Percentiles rank a stretch among this genome's conserved stretches.
phyloP scores from a whole-genome alignment of 2,888 invertebrate genomes.

The Heliconius hortense region DNA sequence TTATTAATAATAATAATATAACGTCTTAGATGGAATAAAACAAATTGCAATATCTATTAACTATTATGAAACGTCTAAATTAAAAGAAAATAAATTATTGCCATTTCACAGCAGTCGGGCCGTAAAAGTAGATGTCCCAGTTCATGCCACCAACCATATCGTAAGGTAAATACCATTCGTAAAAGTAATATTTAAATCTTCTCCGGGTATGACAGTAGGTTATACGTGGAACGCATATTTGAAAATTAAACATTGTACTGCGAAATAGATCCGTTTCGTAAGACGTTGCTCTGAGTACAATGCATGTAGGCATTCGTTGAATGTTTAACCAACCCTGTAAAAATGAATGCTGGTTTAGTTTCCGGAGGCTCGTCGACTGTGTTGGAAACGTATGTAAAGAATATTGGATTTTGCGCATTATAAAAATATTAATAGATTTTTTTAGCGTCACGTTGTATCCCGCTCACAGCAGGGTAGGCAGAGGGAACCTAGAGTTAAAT shows the following conservation, averaged over 20 bases:
- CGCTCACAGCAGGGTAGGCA: no score
- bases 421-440: neutral
- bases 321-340: constrained; percentile 62
- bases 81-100: constrained; percentile 37
- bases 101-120: constrained; percentile 49
- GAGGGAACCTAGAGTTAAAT: no score
- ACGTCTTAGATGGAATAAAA: neutral
- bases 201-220: constrained; percentile 52
- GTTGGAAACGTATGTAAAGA: neutral
- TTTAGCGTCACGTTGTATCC: no score
- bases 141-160: constrained; percentile 51
- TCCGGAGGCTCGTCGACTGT: neutral
- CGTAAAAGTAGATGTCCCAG: constrained; percentile 60
- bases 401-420: neutral
- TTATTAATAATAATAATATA: neutral
- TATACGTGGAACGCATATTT: constrained; percentile 63
- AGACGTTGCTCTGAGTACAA: constrained; percentile 52
- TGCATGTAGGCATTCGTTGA: constrained; percentile 62
- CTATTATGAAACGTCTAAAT: neutral
- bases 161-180: constrained; percentile 60
- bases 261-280: constrained; percentile 52
- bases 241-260: constrained; percentile 58
- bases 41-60: neutral
- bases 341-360: neutral
- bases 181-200: constrained; percentile 56